Percentiles rank a stretch among this genome's conserved stretches.
These are phyloP conservation scores for Xiphophorus birchmanni DNA, from an alignment of 2,797 vertebrate genomes.

Conservation along the genomic window DNA sequence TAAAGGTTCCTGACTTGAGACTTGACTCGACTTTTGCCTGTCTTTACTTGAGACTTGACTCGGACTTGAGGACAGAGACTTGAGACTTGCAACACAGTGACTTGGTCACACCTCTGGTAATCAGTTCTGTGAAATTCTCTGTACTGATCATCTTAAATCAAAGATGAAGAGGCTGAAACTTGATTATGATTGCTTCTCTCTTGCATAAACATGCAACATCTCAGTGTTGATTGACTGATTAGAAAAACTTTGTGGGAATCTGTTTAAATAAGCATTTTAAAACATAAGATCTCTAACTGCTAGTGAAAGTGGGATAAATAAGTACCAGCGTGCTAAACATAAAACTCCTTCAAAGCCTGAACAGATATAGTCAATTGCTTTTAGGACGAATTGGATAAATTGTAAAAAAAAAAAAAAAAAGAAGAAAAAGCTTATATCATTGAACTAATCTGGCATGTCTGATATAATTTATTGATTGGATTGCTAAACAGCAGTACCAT, in stretches of 20 bases:
- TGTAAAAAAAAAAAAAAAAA: not conserved
- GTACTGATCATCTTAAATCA: not conserved
- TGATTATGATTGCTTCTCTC: not conserved
- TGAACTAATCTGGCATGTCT: not conserved
- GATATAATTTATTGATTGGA: not conserved
- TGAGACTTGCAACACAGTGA: too few relatives aligned
- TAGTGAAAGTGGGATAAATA: not conserved
- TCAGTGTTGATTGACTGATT: not conserved
- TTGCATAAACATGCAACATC: slow-evolving; percentile 1
- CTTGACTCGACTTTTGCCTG: too few relatives aligned
- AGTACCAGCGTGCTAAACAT: not conserved
- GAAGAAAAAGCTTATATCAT: not conserved
- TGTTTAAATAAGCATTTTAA: not conserved
- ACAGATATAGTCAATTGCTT: not conserved
- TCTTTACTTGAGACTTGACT: too few relatives aligned
- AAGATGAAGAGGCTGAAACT: not conserved
- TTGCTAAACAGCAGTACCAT: not conserved
- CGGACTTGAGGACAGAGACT: too few relatives aligned
- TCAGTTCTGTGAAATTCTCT: not conserved
- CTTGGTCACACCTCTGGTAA: too few relatives aligned
- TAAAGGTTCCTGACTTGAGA: too few relatives aligned
- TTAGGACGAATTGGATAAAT: not conserved
- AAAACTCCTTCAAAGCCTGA: not conserved
- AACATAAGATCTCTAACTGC: not conserved
- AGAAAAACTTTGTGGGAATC: not conserved